Percentiles rank a stretch among this genome's conserved stretches.
Evolutionary conservation across 2,888 invertebrate genomes (phyloP).

Genomic region (Agelastica alni): DNA sequence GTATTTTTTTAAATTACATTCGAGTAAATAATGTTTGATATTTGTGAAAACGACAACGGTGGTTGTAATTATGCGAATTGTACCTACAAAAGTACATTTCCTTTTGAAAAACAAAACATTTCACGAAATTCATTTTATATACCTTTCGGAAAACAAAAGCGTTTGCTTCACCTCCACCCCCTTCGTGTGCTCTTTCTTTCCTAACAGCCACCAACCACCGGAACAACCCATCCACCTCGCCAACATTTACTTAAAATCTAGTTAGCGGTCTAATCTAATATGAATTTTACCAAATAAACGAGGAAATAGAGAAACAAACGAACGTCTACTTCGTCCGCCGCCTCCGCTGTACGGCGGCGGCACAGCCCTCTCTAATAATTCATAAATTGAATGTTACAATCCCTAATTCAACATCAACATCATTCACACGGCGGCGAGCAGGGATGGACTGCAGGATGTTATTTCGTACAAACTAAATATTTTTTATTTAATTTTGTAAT

Average conservation of each 20-base stretch:
- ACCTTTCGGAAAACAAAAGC: conserved; percentile 1
- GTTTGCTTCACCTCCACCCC: not conserved
- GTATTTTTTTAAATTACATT: too few species aligned
- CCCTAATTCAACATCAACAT: conserved; percentile 54
- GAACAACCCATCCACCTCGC: conserved; percentile 32
- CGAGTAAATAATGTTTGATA: too few species aligned
- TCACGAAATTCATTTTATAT: not conserved
- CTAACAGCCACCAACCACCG: conserved; percentile 25
- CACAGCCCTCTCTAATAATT: conserved; percentile 53
- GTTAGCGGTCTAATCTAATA: conserved; percentile 53
- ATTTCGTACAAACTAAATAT: too few species aligned
- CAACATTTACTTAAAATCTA: conserved; percentile 46
- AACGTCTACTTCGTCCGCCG: conserved; percentile 32
- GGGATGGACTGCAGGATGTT: conserved; percentile 2
- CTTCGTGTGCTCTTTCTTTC: conserved; percentile 1
- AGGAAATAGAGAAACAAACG: conserved; percentile 40
- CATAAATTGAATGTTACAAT: conserved; percentile 59
- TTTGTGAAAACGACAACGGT: too few species aligned
- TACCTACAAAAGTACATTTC: too few species aligned
- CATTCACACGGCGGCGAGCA: conserved; percentile 47
- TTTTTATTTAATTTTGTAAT: too few species aligned
- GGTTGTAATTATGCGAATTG: too few species aligned
- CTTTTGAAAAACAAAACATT: not conserved
- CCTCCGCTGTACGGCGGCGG: conserved; percentile 22
- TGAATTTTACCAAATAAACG: conserved; percentile 52